Evolutionary conservation across 2,888 invertebrate species (phyloP).

Genomic region (Microctonus aethiopoides): DNA sequence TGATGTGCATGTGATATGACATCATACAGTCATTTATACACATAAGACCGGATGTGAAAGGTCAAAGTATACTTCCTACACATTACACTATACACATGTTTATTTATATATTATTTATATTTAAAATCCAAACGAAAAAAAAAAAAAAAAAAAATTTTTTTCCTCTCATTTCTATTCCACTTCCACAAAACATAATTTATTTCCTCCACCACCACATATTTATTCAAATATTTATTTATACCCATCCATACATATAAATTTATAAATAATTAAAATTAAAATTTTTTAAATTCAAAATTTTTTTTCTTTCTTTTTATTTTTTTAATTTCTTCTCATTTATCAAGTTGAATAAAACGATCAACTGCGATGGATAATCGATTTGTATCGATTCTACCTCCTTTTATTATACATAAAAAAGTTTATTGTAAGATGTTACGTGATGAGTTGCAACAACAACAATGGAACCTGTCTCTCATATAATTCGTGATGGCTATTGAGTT

Average conservation of each 20-base stretch:
- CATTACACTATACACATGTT: conserved; percentile 32
- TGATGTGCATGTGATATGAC: not conserved
- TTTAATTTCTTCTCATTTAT: not conserved
- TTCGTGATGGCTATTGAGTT: conserved; percentile 29
- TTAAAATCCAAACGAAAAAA: not conserved
- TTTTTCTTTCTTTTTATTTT: not conserved
- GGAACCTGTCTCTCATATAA: conserved; percentile 27
- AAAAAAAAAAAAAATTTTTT: too few species aligned
- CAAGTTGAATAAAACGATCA: not conserved
- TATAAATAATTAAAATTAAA: too few species aligned
- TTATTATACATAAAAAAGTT: not conserved
- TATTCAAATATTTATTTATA: too few species aligned
- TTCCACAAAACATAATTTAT: too few species aligned
- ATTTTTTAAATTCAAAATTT: too few species aligned
- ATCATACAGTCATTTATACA: not conserved
- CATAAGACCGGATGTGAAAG: conserved; percentile 58
- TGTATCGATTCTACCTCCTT: conserved; percentile 8
- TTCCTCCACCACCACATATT: too few species aligned
- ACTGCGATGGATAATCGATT: conserved; percentile 14
- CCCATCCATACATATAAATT: too few species aligned
- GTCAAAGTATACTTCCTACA: conserved; percentile 65
- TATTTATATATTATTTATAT: conserved; percentile 10
- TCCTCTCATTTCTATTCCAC: too few species aligned
- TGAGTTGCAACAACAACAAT: conserved; percentile 20
- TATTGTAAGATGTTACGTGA: conserved; percentile 13